These are phyloP conservation scores for Machimus rusticus DNA, from an alignment of 2,888 invertebrate species.

Conservation along the genomic window DNA sequence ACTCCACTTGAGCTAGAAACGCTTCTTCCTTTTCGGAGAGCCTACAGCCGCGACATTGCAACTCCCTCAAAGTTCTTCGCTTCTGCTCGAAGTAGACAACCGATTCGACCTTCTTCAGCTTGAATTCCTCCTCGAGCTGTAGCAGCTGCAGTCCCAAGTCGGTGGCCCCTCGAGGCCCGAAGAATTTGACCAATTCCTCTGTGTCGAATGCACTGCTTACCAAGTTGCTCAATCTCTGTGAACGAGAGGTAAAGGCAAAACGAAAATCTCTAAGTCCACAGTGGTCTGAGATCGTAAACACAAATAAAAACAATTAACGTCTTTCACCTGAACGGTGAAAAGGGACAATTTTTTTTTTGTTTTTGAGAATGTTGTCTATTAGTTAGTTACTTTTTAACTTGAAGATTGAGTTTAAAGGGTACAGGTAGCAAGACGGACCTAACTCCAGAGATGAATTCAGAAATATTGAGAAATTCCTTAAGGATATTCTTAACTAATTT, in stretches of 20 bases:
- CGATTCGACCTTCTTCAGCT: slow-evolving; percentile 67
- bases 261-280: background rate
- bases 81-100: slow-evolving; percentile 66
- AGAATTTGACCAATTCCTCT: slow-evolving; percentile 76
- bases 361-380: no score
- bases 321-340: no score
- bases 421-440: no score
- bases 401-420: no score
- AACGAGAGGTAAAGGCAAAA: slow-evolving; percentile 45
- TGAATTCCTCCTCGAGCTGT: slow-evolving; percentile 69
- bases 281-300: no score
- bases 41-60: background rate
- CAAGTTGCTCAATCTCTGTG: slow-evolving; percentile 75
- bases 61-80: slow-evolving; percentile 51
- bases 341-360: no score
- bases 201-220: slow-evolving; percentile 78
- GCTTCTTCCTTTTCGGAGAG: slow-evolving; percentile 26
- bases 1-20: slow-evolving; percentile 31
- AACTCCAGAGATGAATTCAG: no score
- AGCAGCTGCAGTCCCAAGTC: slow-evolving; percentile 69
- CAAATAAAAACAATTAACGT: no score
- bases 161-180: slow-evolving; percentile 74
- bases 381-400: no score
- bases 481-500: no score
- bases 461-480: no score